Conservation (phyloP, 2,797 vertebrate species). For the Bryconaethiops microstoma region DNA sequence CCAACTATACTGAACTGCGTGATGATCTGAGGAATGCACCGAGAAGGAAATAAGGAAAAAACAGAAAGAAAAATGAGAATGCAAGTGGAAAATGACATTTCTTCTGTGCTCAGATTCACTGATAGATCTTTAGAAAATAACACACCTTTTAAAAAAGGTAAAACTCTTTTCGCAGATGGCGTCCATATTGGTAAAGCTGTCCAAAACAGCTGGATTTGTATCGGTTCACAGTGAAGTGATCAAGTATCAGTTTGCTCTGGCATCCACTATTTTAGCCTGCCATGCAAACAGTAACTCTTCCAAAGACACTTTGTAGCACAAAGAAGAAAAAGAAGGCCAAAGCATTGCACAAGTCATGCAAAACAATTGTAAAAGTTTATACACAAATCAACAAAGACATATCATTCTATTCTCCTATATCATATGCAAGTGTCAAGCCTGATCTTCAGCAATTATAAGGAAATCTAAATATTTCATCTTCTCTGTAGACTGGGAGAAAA, state of each 20-base stretch:
- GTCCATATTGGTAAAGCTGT: conserved; percentile 25
- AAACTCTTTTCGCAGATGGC: background rate
- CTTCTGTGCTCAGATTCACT: background rate
- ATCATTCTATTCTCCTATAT: background rate
- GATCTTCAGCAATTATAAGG: conserved; percentile 16
- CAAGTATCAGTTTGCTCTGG: conserved; percentile 59
- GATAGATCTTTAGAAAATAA: background rate
- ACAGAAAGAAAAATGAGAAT: background rate
- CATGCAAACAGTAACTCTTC: conserved; percentile 70
- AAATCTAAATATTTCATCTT: conserved; percentile 23
- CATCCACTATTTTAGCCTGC: conserved; percentile 73
- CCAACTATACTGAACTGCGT: background rate
- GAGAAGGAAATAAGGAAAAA: background rate
- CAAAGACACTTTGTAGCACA: conserved; percentile 54
- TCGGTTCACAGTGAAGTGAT: conserved; percentile 48
- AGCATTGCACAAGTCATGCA: background rate
- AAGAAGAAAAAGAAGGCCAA: conserved; percentile 11
- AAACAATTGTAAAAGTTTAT: background rate
- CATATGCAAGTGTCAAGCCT: background rate
- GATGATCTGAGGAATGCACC: background rate
- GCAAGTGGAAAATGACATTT: background rate
- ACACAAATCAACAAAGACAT: background rate
- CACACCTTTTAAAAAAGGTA: background rate
- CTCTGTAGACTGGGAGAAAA: conserved; percentile 19
- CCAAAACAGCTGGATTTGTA: conserved; percentile 58